phyloP scores from a whole-genome alignment of 1,140 invertebrate genomes.

The Pogonomyrmex californicus region DNA sequence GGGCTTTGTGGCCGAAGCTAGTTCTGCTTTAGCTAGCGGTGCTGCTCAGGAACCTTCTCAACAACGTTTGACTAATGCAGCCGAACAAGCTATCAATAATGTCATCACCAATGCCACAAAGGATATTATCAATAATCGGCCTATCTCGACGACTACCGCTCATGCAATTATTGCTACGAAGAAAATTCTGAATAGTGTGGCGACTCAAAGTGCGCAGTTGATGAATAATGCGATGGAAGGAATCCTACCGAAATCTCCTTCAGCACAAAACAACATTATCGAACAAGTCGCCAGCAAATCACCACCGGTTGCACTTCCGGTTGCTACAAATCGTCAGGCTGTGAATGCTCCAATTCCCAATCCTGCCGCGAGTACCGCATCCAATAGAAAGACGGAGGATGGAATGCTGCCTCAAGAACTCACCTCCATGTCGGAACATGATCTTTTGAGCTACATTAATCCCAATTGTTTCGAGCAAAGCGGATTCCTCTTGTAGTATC shows the following conservation, averaged over 20 bases:
- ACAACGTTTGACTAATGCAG: conserved; percentile 83
- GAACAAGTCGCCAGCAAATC: conserved; percentile 84
- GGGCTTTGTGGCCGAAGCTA: conserved; percentile 85
- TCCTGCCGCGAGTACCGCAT: conserved; percentile 67
- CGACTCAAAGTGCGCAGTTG: conserved; percentile 84
- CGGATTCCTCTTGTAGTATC: conserved; percentile 83
- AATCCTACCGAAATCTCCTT: conserved; percentile 84
- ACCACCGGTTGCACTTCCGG: conserved; percentile 75
- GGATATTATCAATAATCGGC: conserved; percentile 85
- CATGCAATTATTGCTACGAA: conserved; percentile 86
- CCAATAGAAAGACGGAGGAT: conserved; percentile 83
- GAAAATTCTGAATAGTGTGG: conserved; percentile 85
- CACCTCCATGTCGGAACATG: conserved; percentile 94
- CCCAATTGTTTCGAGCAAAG: conserved; percentile 92
- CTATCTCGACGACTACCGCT: conserved; percentile 84
- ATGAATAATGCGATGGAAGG: conserved; percentile 86
- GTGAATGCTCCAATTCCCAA: conserved; percentile 79
- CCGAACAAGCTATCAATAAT: conserved; percentile 85
- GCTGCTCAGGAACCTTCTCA: conserved; percentile 84
- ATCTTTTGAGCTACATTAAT: conserved; percentile 95
- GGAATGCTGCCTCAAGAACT: conserved; percentile 90
- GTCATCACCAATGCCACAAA: conserved; percentile 85
- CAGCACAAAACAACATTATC: conserved; percentile 80
- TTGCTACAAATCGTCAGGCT: conserved; percentile 76
- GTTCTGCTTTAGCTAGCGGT: conserved; percentile 83